These are phyloP conservation scores for Marasmarcha lunaedactyla DNA, from an alignment of 2,888 invertebrate species.

Conservation along the genomic window DNA sequence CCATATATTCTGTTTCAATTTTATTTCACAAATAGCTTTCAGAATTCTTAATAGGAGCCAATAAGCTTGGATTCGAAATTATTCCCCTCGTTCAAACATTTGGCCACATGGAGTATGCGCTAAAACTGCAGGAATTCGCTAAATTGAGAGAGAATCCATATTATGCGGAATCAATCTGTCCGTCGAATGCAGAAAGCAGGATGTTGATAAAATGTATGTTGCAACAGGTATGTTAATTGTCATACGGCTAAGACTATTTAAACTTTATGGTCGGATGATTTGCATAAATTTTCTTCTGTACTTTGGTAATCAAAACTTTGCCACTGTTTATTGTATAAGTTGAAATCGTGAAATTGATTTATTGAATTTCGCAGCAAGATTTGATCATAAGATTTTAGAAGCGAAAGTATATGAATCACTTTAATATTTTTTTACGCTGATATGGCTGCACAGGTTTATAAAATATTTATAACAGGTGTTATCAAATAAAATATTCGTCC, in stretches of 20 bases:
- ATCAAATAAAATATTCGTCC: too few relatives aligned
- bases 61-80: constrained; percentile 70
- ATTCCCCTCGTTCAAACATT: constrained; percentile 89
- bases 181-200: constrained; percentile 70
- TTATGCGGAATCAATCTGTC: constrained; percentile 77
- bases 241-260: too few relatives aligned
- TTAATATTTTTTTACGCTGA: too few relatives aligned
- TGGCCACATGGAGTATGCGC: constrained; percentile 84
- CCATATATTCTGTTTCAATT: too few relatives aligned
- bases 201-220: constrained; percentile 75
- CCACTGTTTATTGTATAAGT: too few relatives aligned
- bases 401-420: too few relatives aligned
- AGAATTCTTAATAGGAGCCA: constrained; percentile 47
- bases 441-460: too few relatives aligned
- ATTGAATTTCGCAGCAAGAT: too few relatives aligned
- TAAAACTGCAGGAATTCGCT: constrained; percentile 77
- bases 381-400: too few relatives aligned
- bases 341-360: too few relatives aligned
- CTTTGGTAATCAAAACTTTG: too few relatives aligned
- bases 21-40: constrained; percentile 28
- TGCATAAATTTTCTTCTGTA: constrained; percentile 1
- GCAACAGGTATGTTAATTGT: constrained; percentile 66
- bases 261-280: neutral
- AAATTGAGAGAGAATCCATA: constrained; percentile 74
- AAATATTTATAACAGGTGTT: too few relatives aligned